Base-by-base conservation (phyloP, 2,113 vertebrate species). In the Mungos mungo region DNA sequence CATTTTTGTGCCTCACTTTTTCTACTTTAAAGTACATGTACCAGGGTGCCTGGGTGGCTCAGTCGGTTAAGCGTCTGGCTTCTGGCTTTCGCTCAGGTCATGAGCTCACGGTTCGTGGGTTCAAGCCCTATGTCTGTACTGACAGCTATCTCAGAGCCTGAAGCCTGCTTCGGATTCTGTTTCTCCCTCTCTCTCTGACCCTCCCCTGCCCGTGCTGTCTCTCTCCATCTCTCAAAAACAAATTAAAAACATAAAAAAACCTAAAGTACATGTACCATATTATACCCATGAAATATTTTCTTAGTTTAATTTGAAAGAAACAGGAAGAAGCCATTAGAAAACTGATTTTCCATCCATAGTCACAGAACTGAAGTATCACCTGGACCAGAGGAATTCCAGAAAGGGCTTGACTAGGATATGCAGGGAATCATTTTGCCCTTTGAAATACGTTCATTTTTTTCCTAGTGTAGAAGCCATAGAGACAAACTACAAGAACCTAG, bases 251-350 rank as follows among this genome's bases (percentile, higher is more conserved):
- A 41, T 41, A 5, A 41, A 41, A 41, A 41, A 41, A 41, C 41
- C 93, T 83, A 60, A 90, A n/a, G 15, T 63, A 18, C 50, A 50
- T 15, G 7, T n/a, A 83, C 10, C 63, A 33, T 60, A 71, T 68
- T 74, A 89, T 76, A 86, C 10, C 27, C 11, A 50, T 54, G 63
- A 88, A 93, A 68, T 47, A 1, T 71, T 97, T 69, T 74, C 52
- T 92, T 92, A 60, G 16, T n/a, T 60, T 79, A 91, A 60, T 45
- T 89, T 25, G 29, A 87, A 96, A 95, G 31, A 79, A 94, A 71
- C 1, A 41, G 27, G 27, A 83, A 92, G 21, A 45, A 85, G 35
- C 65, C 95, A 63, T 35, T 27, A 50, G 13, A 91, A 31, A 71
- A 77, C 4, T 85, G n/a, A 79, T 11, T 41, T 97, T 91, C 25